A percentile compares a stretch with the other conserved stretches of the same genome.
These are phyloP conservation scores for Tauraco erythrolophus DNA, from an alignment of 2,113 vertebrate genomes.

Conservation along the genomic window DNA sequence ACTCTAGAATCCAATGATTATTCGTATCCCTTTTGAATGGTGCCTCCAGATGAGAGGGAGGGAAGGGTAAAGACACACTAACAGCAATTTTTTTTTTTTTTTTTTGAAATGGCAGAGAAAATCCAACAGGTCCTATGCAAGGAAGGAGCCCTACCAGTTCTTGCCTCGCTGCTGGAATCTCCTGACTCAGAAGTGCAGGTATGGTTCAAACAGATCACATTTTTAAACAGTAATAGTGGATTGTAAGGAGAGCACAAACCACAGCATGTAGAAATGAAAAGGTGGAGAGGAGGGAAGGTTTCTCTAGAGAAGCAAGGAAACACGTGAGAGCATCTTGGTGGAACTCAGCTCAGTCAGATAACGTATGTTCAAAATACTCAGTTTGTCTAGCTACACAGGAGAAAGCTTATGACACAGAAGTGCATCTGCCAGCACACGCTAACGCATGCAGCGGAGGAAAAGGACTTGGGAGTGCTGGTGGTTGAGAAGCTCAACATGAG, in stretches of 20 bases:
- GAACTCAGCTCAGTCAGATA: background rate
- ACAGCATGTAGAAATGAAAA: background rate
- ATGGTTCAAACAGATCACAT: background rate
- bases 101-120: conserved; percentile 65
- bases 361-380: background rate
- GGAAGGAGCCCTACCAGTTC: conserved; percentile 79
- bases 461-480: too few relatives aligned
- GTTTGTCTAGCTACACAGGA: background rate
- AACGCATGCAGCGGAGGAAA: background rate
- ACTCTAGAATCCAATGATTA: background rate
- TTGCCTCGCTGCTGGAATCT: conserved; percentile 80
- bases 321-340: background rate
- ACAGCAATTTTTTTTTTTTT: background rate
- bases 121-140: conserved; percentile 75
- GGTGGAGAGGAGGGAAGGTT: background rate
- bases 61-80: background rate
- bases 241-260: background rate
- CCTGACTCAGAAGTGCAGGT: conserved; percentile 82
- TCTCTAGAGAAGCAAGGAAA: background rate
- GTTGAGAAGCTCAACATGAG: too few relatives aligned
- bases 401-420: background rate
- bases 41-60: background rate
- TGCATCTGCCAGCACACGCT: background rate
- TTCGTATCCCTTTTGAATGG: background rate
- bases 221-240: background rate